phyloP scores from a whole-genome alignment of 2,888 invertebrate genomes.

The Dilophus febrilis region DNA sequence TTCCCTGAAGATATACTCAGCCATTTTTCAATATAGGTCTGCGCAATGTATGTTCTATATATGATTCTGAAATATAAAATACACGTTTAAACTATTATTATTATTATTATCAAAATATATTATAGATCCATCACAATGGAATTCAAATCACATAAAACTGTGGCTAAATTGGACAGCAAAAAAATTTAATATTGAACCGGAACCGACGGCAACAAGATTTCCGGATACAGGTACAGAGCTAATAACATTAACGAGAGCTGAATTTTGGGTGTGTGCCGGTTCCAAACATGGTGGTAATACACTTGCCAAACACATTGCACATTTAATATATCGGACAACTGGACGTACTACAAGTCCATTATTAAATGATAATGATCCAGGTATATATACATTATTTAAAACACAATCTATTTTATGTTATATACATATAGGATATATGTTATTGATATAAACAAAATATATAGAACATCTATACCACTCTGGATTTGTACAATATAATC shows the following conservation, averaged over 20 bases:
- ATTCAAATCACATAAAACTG: slow-evolving; percentile 35
- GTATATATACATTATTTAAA: too few relatives aligned
- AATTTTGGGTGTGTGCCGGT: slow-evolving; percentile 39
- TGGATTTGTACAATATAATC: too few relatives aligned
- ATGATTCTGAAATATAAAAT: too few relatives aligned
- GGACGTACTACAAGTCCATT: slow-evolving; percentile 40
- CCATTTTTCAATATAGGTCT: too few relatives aligned
- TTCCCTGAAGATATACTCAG: too few relatives aligned
- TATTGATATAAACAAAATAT: too few relatives aligned
- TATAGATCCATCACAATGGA: slow-evolving; percentile 47
- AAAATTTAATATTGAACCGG: slow-evolving; percentile 38
- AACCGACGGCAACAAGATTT: slow-evolving; percentile 34
- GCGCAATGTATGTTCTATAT: too few relatives aligned
- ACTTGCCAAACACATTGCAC: slow-evolving; percentile 43
- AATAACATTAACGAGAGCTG: slow-evolving; percentile 40
- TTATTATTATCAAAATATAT: too few relatives aligned
- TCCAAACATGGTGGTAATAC: slow-evolving; percentile 34
- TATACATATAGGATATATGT: too few relatives aligned
- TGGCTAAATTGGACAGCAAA: slow-evolving; percentile 46
- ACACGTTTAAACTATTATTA: too few relatives aligned
- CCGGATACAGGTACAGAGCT: slow-evolving; percentile 39
- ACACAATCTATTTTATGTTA: too few relatives aligned
- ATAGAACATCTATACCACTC: too few relatives aligned
- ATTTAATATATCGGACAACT: slow-evolving; percentile 39
- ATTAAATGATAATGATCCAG: slow-evolving; percentile 33